phyloP scores from a whole-genome alignment of 2,888 invertebrate genomes.

The Drosophila putrida region DNA sequence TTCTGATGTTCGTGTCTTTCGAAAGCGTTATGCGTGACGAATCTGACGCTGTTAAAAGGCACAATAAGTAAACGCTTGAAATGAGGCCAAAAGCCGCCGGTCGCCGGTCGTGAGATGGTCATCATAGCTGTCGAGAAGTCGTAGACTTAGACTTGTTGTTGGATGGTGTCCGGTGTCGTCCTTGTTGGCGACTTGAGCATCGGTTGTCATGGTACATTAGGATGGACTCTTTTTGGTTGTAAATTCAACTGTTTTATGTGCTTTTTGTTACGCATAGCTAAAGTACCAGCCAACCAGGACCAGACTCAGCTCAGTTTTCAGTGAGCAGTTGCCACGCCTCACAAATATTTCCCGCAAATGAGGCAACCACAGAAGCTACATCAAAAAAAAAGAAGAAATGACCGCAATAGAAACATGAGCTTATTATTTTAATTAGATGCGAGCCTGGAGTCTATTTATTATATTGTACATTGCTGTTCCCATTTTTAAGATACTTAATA shows the following conservation, averaged over 20 bases:
- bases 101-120: constrained; percentile 10
- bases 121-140: constrained; percentile 28
- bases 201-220: constrained; percentile 75
- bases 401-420: constrained; percentile 26
- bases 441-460: constrained; percentile 22
- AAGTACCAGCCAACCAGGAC: constrained; percentile 21
- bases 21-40: constrained; percentile 78
- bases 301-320: constrained; percentile 21
- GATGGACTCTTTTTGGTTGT: constrained; percentile 66
- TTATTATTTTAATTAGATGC: constrained; percentile 75
- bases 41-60: constrained; percentile 75
- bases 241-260: constrained; percentile 74
- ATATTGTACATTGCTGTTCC: not conserved
- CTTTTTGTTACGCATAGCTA: constrained; percentile 68
- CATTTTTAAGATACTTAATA: constrained; percentile 14
- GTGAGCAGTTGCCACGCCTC: constrained; percentile 57
- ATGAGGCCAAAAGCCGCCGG: constrained; percentile 65
- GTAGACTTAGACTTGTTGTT: constrained; percentile 12
- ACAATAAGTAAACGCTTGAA: constrained; percentile 71
- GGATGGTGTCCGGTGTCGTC: constrained; percentile 40
- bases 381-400: not conserved
- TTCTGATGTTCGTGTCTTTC: constrained; percentile 75
- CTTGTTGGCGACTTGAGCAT: constrained; percentile 48
- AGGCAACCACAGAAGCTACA: constrained; percentile 11
- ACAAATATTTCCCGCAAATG: constrained; percentile 54